phyloP scores from a whole-genome alignment of 2,797 vertebrate species.

The Pantherophis vulpinus region DNA sequence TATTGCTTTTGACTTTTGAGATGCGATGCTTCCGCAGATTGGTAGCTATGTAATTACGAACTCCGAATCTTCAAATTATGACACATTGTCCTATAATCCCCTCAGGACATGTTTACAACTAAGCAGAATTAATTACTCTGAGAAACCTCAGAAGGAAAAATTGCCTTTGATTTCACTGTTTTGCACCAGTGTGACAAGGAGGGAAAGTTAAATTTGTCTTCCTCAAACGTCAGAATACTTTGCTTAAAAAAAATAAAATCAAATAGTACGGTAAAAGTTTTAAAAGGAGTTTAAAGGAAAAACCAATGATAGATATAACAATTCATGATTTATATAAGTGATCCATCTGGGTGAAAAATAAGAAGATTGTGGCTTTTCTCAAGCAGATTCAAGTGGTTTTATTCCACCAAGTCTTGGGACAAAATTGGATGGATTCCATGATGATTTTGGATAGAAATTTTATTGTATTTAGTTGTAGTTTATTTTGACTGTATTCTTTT shows the following conservation, averaged over 20 bases:
- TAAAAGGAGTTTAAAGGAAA: neutral
- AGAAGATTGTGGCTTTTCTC: neutral
- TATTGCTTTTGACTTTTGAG: neutral
- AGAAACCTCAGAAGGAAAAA: neutral
- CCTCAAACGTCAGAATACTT: neutral
- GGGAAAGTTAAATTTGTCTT: neutral
- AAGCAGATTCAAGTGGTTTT: neutral
- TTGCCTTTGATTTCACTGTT: neutral
- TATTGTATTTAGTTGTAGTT: neutral
- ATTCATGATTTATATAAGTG: neutral
- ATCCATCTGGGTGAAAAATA: neutral
- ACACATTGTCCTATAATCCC: neutral
- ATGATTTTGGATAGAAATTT: neutral
- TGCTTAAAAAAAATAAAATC: neutral
- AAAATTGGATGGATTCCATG: neutral
- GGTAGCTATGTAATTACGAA: conserved; percentile 20
- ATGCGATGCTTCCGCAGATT: neutral
- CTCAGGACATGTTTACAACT: neutral
- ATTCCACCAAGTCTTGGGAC: neutral
- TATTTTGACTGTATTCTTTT: neutral
- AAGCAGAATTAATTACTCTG: neutral
- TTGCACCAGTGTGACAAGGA: neutral
- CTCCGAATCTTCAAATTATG: neutral
- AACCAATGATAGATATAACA: neutral
- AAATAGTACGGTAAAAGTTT: neutral